phyloP scores from a whole-genome alignment of 1,140 invertebrate genomes.

The Hyphantria cunea region DNA sequence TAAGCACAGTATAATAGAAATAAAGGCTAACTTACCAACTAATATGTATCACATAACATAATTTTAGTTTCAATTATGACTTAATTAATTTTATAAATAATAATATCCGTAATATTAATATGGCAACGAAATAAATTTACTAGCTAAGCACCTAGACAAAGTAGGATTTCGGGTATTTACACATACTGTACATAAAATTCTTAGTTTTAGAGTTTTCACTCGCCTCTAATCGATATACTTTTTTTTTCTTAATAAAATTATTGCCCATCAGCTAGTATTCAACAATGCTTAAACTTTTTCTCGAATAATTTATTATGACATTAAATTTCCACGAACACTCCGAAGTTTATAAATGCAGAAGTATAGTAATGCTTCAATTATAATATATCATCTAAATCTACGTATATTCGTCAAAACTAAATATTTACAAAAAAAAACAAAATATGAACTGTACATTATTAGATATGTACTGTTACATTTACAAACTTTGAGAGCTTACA shows the following conservation, averaged over 20 bases:
- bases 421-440: slow-evolving; percentile 74
- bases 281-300: slow-evolving; percentile 63
- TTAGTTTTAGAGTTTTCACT: slow-evolving; percentile 50
- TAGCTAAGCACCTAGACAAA: slow-evolving; percentile 78
- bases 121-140: slow-evolving; percentile 78
- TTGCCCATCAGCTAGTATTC: slow-evolving; percentile 68
- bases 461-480: slow-evolving; percentile 36
- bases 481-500: slow-evolving; percentile 2
- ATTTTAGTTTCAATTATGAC: slow-evolving; percentile 73
- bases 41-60: slow-evolving; percentile 74
- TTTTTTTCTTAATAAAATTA: slow-evolving; percentile 64
- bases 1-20: slow-evolving; percentile 42
- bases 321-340: slow-evolving; percentile 41
- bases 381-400: slow-evolving; percentile 41
- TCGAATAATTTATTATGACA: slow-evolving; percentile 57
- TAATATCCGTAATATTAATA: slow-evolving; percentile 77
- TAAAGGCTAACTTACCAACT: slow-evolving; percentile 51
- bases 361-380: slow-evolving; percentile 50
- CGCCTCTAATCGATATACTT: slow-evolving; percentile 61
- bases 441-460: slow-evolving; percentile 74
- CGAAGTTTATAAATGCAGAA: slow-evolving; percentile 57
- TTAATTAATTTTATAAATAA: slow-evolving; percentile 77
- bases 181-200: slow-evolving; percentile 65
- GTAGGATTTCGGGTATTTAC: slow-evolving; percentile 74
- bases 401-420: slow-evolving; percentile 47